Percentiles rank a stretch among this genome's conserved stretches.
phyloP scores from a whole-genome alignment of 2,797 vertebrate genomes.

The Dendrocincla fuliginosa region DNA sequence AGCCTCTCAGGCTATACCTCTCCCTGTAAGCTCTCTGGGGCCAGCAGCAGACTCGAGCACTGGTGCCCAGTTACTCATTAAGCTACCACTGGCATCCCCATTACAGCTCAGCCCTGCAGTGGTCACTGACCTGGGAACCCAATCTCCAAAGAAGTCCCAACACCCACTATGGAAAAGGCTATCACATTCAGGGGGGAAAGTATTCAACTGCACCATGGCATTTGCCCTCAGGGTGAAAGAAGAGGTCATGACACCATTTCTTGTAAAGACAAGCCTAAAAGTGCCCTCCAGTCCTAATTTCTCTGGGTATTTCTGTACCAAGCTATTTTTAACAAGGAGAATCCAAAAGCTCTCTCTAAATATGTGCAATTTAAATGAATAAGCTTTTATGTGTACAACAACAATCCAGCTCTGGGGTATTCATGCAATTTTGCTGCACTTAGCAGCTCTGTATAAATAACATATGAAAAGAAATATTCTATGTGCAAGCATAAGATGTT shows the following conservation, averaged over 20 bases:
- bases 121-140: background rate
- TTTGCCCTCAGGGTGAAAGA: background rate
- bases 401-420: slow-evolving; percentile 30
- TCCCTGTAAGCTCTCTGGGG: background rate
- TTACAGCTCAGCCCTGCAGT: background rate
- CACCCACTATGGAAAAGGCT: background rate
- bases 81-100: background rate
- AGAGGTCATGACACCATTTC: background rate
- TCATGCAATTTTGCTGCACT: slow-evolving; percentile 16
- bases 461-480: background rate
- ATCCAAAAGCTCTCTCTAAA: slow-evolving; percentile 24
- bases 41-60: background rate
- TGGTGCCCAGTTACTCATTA: background rate
- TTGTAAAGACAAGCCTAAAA: background rate
- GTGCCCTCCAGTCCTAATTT: background rate
- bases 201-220: background rate
- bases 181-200: background rate
- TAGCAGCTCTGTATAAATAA: background rate
- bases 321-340: slow-evolving; percentile 30
- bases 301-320: background rate
- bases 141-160: background rate
- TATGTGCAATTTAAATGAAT: slow-evolving; percentile 9
- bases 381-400: slow-evolving; percentile 18
- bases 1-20: background rate
- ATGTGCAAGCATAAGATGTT: background rate